These are phyloP conservation scores for Ridgeia piscesae DNA, from an alignment of 1,140 invertebrate genomes.

Conservation along the genomic window DNA sequence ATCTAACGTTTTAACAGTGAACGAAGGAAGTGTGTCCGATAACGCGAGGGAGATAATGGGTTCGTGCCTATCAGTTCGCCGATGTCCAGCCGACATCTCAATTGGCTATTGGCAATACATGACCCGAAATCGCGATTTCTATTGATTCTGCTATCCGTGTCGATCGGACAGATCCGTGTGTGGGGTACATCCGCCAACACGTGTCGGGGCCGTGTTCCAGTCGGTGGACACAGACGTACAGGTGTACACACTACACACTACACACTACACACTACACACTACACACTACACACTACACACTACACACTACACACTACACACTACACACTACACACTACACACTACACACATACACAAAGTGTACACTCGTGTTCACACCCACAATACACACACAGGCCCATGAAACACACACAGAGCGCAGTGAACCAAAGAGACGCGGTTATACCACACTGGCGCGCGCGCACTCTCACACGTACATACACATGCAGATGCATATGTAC, in stretches of 20 bases:
- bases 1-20: background rate
- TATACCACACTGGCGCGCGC: too few species aligned
- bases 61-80: background rate
- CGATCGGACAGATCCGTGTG: background rate
- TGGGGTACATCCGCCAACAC: background rate
- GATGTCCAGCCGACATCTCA: background rate
- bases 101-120: slow-evolving; percentile 1
- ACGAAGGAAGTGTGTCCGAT: background rate
- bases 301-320: background rate
- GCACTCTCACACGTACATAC: background rate
- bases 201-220: background rate
- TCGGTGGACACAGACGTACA: background rate
- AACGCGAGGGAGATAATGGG: background rate
- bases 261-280: background rate
- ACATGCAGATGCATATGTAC: background rate
- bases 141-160: background rate
- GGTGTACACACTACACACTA: background rate
- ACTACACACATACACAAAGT: background rate
- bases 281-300: background rate
- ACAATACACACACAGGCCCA: background rate
- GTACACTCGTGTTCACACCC: too few species aligned
- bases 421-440: too few species aligned
- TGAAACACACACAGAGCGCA: too few species aligned
- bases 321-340: background rate
- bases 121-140: background rate